A percentile compares a stretch with the other conserved stretches of the same genome.
These are phyloP conservation scores for Cryptotis parvus DNA, from an alignment of 2,113 vertebrate species.

Conservation along the genomic window DNA sequence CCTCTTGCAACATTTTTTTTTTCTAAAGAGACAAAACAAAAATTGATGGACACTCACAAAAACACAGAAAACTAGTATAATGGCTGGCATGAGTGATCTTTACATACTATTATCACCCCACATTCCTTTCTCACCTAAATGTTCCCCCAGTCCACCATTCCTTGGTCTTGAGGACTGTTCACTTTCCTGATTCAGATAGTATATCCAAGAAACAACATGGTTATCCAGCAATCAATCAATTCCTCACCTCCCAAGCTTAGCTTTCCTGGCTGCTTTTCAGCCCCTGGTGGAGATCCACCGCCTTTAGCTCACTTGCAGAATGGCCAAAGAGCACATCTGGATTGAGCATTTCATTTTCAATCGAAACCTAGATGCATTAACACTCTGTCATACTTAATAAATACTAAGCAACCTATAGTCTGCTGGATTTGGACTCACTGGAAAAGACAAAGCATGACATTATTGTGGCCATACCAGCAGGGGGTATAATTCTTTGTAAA, in stretches of 20 bases:
- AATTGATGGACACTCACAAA: neutral
- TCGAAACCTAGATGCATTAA: constrained; percentile 85
- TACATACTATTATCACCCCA: neutral
- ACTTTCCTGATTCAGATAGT: constrained; percentile 19
- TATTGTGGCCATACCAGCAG: constrained; percentile 85
- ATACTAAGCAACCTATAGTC: constrained; percentile 81
- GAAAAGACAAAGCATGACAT: constrained; percentile 87
- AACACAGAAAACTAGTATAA: neutral
- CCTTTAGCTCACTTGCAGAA: constrained; percentile 76
- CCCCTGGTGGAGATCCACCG: constrained; percentile 82
- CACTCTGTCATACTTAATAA: constrained; percentile 87
- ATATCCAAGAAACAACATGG: constrained; percentile 28
- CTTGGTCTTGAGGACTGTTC: neutral
- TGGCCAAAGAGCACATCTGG: constrained; percentile 88
- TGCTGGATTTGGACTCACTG: constrained; percentile 76
- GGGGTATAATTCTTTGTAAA: constrained; percentile 87
- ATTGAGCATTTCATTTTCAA: constrained; percentile 87
- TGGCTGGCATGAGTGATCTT: neutral
- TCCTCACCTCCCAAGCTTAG: constrained; percentile 80
- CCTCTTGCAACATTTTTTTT: neutral
- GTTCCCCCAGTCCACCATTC: too few species aligned
- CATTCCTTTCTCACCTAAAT: neutral
- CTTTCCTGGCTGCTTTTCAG: constrained; percentile 84
- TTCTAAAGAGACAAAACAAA: too few species aligned
- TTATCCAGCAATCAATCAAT: constrained; percentile 69